Evolutionary conservation across 1,140 invertebrate species (phyloP), one percentile per base, ranked within the genome.

Genomic region (Callitettix versicolor): DNA sequence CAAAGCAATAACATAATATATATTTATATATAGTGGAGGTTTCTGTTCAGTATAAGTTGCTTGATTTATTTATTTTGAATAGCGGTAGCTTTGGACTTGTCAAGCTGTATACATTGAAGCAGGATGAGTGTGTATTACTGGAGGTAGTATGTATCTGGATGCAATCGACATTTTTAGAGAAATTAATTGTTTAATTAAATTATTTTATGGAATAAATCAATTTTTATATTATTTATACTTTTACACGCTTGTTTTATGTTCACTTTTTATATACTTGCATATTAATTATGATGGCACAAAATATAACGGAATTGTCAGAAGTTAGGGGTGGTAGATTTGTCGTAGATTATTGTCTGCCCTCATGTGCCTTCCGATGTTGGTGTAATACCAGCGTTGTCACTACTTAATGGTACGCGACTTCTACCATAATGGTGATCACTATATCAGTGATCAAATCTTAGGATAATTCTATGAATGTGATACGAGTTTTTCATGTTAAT

Each of bases 131-230:
- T 52, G 26, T 42, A 54, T 58, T 61, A 58, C 56, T 62, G 60
- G 60, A 61, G 60, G 43, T 62, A 62, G 54, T 59, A 61, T 62
- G 60, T 62, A 62, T 62, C 50, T 62, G 18, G 56, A 59, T 58
- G 60, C 60, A 38, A 62, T 62, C 46, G 60, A 62, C 42, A 59
- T 62, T 43, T 61, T 61, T 56, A 58, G 60, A 59, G 58, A 62
- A 59, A 50, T 48, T 26, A 49, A 48, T 43, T 43, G 21, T 42
- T 20, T 22, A 15, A n/a, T 36, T 36, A 50, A 38, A 22, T 42
- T 42, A 40, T 20, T 22, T 20, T 33, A 6, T 26, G 30, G 11
- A 55, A 43, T 40, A 34, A 20, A 17, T 48, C n/a, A 18, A 30
- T 42, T 21, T 38, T 42, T 42, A 43, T 40, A 21, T 40, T 36